Evolutionary conservation across 2,888 invertebrate genomes (phyloP).

Genomic region (Amphipyra berbera): DNA sequence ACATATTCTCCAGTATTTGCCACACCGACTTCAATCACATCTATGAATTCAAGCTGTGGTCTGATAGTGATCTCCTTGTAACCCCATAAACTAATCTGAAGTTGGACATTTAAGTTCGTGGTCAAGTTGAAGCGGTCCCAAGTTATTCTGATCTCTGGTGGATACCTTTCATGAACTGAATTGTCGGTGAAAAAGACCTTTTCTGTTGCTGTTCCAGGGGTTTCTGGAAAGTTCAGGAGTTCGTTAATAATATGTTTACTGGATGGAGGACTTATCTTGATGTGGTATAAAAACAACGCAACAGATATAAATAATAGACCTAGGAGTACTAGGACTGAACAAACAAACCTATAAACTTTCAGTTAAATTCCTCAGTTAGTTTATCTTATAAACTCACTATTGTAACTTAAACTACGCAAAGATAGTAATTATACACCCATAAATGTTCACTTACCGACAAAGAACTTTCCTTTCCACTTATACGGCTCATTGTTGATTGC

Average conservation of each 20-base stretch:
- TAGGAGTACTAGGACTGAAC: too few relatives aligned
- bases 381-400: too few relatives aligned
- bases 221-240: slow-evolving; percentile 90
- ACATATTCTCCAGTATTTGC: slow-evolving; percentile 93
- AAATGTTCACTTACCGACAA: slow-evolving; percentile 93
- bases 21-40: slow-evolving; percentile 91
- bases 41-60: slow-evolving; percentile 95
- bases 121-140: slow-evolving; percentile 97
- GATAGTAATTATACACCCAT: too few relatives aligned
- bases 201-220: slow-evolving; percentile 96
- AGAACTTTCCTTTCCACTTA: slow-evolving; percentile 97
- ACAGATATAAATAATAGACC: neutral
- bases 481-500: slow-evolving; percentile 95
- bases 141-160: slow-evolving; percentile 93
- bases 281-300: neutral
- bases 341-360: too few relatives aligned
- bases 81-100: slow-evolving; percentile 96
- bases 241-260: neutral
- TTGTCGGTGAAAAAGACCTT: slow-evolving; percentile 95
- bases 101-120: slow-evolving; percentile 92
- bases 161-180: slow-evolving; percentile 93
- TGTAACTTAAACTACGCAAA: too few relatives aligned
- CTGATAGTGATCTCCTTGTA: slow-evolving; percentile 95
- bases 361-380: too few relatives aligned
- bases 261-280: neutral